These are phyloP conservation scores for Pseudomyrmex dendroicus DNA, from an alignment of 1,140 invertebrate species.

Conservation along the genomic window DNA sequence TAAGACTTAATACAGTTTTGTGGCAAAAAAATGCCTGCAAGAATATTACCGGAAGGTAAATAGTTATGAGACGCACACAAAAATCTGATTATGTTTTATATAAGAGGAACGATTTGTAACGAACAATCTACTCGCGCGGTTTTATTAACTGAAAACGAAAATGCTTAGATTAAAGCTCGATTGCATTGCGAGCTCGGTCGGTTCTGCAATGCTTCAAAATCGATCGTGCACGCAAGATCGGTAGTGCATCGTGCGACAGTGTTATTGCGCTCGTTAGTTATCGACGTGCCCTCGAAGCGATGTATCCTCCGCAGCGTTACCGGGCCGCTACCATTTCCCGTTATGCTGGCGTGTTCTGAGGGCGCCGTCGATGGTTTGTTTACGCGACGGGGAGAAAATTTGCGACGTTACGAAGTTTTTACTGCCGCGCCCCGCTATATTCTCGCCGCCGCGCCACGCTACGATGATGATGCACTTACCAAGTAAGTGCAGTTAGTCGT, in stretches of 20 bases:
- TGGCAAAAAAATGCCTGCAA: too few species aligned
- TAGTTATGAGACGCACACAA: too few species aligned
- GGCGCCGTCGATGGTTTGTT: conserved; percentile 59
- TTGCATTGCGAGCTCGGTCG: conserved; percentile 23
- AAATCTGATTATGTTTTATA: too few species aligned
- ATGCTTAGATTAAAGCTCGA: not conserved
- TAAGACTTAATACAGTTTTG: too few species aligned
- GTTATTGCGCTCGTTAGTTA: conserved; percentile 54
- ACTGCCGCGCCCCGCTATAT: not conserved
- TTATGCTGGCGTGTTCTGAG: conserved; percentile 30
- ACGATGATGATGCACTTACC: conserved; percentile 55
- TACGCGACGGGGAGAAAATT: conserved; percentile 52
- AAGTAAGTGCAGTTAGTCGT: conserved; percentile 52
- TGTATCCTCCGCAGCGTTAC: conserved; percentile 1
- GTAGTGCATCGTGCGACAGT: conserved; percentile 10
- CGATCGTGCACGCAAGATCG: conserved; percentile 18
- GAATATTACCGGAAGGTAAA: too few species aligned
- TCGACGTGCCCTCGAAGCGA: conserved; percentile 28
- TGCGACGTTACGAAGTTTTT: conserved; percentile 56
- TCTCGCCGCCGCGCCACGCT: conserved; percentile 4
- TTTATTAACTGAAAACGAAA: too few species aligned
- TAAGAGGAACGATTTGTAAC: not conserved
- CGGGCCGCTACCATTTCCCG: not conserved
- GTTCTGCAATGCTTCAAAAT: conserved; percentile 23
- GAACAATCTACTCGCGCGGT: too few species aligned